These are phyloP conservation scores for Sminthurinus aureus DNA, from an alignment of 2,888 invertebrate species.

Conservation along the genomic window DNA sequence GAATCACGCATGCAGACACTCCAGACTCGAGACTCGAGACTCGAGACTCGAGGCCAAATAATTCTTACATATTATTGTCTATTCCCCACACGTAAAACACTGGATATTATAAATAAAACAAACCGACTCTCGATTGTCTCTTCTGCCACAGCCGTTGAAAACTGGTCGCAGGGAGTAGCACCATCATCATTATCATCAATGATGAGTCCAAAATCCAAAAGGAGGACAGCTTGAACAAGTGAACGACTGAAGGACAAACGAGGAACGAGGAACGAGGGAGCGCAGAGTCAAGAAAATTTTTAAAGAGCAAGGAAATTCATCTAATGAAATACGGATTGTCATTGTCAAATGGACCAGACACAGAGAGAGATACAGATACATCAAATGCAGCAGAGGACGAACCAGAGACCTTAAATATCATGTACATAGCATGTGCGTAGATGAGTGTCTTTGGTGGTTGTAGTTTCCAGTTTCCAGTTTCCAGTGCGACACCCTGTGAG, in stretches of 20 bases:
- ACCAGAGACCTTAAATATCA: too few relatives aligned
- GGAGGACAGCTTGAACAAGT: not conserved
- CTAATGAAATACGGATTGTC: constrained; percentile 32
- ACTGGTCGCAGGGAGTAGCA: not conserved
- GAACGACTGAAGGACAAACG: too few relatives aligned
- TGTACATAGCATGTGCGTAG: not conserved
- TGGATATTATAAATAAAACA: too few relatives aligned
- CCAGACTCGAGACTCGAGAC: too few relatives aligned
- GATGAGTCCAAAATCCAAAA: not conserved
- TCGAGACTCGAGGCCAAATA: too few relatives aligned
- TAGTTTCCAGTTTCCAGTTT: too few relatives aligned
- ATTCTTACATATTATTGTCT: too few relatives aligned
- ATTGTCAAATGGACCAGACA: not conserved
- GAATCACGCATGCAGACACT: too few relatives aligned
- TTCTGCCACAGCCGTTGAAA: not conserved
- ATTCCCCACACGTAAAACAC: too few relatives aligned
- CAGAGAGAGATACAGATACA: not conserved
- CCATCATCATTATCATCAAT: not conserved
- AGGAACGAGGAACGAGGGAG: not conserved
- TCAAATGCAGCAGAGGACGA: not conserved
- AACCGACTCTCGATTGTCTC: too few relatives aligned
- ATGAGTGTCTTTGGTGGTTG: too few relatives aligned
- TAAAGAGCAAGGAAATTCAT: constrained; percentile 28
- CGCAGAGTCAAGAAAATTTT: constrained; percentile 22
- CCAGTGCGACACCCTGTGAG: too few relatives aligned